Evolutionary conservation across 2,888 invertebrate genomes (phyloP).

Genomic region (Nephrocerus scutellatus): DNA sequence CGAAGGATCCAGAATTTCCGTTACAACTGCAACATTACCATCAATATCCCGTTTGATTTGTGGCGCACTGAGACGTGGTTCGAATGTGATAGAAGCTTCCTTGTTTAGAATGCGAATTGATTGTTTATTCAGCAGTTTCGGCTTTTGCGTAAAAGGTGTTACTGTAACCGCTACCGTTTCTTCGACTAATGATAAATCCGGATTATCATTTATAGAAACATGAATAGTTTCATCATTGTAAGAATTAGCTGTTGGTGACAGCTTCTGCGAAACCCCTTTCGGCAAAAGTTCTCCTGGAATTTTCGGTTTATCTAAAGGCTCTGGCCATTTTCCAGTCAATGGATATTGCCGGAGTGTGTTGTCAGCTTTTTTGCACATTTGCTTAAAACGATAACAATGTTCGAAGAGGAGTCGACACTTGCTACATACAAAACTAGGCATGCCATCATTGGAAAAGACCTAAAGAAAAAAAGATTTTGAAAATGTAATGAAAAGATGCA

Average conservation of each 20-base stretch:
- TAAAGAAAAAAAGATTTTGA: slow-evolving; percentile 18
- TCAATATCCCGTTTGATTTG: slow-evolving; percentile 37
- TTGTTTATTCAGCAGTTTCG: slow-evolving; percentile 42
- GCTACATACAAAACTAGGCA: slow-evolving; percentile 66
- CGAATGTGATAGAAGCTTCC: slow-evolving; percentile 30
- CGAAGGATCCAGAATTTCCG: slow-evolving; percentile 41
- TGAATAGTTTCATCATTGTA: slow-evolving; percentile 21
- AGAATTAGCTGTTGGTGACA: slow-evolving; percentile 17
- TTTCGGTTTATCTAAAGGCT: slow-evolving; percentile 46
- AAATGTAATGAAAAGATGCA: background rate
- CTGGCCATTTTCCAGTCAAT: slow-evolving; percentile 56
- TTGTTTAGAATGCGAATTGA: slow-evolving; percentile 43
- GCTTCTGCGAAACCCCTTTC: background rate
- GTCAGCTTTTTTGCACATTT: slow-evolving; percentile 68
- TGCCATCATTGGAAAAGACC: slow-evolving; percentile 54
- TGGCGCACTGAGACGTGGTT: slow-evolving; percentile 41
- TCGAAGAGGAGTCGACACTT: slow-evolving; percentile 63
- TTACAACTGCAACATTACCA: slow-evolving; percentile 43
- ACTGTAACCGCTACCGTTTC: too few relatives aligned
- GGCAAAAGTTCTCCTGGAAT: slow-evolving; percentile 45
- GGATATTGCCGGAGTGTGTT: slow-evolving; percentile 62
- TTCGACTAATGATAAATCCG: background rate
- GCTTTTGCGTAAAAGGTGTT: slow-evolving; percentile 17
- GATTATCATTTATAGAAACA: too few relatives aligned
- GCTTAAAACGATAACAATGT: slow-evolving; percentile 65